phyloP scores from a whole-genome alignment of 2,888 invertebrate genomes.

The Papilio gigon region DNA sequence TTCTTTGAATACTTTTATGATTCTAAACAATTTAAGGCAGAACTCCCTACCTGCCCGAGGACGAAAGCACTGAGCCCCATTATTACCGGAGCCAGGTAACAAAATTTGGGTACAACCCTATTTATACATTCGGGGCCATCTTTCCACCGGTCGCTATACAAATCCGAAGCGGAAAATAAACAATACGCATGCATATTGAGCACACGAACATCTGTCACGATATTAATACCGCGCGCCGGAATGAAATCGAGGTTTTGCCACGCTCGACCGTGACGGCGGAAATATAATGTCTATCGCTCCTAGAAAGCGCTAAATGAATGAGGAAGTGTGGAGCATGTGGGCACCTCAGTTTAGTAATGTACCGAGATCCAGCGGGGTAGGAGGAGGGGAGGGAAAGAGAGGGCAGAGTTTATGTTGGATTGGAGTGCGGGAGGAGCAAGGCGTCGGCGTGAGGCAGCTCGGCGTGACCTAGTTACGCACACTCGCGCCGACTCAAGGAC shows the following conservation, averaged over 20 bases:
- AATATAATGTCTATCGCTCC: constrained; percentile 44
- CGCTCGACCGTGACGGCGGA: constrained; percentile 45
- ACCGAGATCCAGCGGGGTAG: constrained; percentile 31
- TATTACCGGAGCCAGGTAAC: constrained; percentile 72
- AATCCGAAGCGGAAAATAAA: constrained; percentile 50
- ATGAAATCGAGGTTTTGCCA: constrained; percentile 44
- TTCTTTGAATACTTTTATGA: constrained; percentile 8
- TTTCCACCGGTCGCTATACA: constrained; percentile 53
- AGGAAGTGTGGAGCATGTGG: constrained; percentile 57
- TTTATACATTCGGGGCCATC: constrained; percentile 56
- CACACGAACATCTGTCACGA: constrained; percentile 55
- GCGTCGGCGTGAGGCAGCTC: constrained; percentile 65
- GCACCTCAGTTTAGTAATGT: constrained; percentile 52
- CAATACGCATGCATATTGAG: constrained; percentile 48
- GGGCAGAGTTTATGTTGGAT: constrained; percentile 43
- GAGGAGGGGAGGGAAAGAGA: constrained; percentile 40
- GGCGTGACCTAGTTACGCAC: constrained; percentile 77
- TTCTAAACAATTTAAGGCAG: constrained; percentile 65
- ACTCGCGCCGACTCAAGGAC: constrained; percentile 79
- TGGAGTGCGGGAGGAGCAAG: constrained; percentile 56
- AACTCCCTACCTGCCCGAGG: constrained; percentile 67
- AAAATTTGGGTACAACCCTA: constrained; percentile 58
- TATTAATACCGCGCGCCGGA: constrained; percentile 26
- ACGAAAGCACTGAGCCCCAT: constrained; percentile 56
- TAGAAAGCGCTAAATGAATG: constrained; percentile 50